Conservation (phyloP, 2,888 invertebrate species). For the Beris morrisii region DNA sequence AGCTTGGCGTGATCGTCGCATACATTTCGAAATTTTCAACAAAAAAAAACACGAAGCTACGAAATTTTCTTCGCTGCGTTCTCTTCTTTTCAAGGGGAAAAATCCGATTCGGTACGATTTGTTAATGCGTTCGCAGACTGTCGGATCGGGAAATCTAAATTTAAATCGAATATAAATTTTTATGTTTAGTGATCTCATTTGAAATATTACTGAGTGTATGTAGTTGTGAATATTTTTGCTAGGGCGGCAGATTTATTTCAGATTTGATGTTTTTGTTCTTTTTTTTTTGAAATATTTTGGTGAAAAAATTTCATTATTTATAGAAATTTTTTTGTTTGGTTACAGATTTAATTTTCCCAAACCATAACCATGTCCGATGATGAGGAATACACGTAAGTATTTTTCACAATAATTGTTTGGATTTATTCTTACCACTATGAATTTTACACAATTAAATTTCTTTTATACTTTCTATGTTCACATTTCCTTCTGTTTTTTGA, state of each 20-base stretch:
- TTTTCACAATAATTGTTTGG: neutral
- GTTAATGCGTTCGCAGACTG: too few species aligned
- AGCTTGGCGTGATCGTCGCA: conserved; percentile 4
- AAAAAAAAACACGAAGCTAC: too few species aligned
- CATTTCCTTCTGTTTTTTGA: conserved; percentile 29
- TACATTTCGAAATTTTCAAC: neutral
- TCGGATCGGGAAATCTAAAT: conserved; percentile 5
- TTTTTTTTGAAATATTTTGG: neutral
- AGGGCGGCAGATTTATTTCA: conserved; percentile 1
- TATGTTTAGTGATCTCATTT: conserved; percentile 7
- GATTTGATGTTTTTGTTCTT: neutral
- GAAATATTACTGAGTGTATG: neutral
- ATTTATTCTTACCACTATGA: neutral
- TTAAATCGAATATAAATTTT: neutral
- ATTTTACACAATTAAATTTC: conserved; percentile 1
- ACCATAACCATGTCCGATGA: conserved; percentile 88
- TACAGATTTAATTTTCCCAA: conserved; percentile 63
- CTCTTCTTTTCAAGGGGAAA: too few species aligned
- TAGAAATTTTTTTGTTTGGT: conserved; percentile 44
- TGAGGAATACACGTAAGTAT: conserved; percentile 70
- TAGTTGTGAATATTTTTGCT: conserved; percentile 8
- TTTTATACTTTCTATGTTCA: conserved; percentile 21
- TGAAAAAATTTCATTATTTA: neutral
- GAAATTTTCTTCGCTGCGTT: too few species aligned
- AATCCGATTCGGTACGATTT: too few species aligned